Evolutionary conservation across 2,888 invertebrate genomes (phyloP), one percentile per base, ranked within the genome.

Genomic region (Mechanitis mazaeus): DNA sequence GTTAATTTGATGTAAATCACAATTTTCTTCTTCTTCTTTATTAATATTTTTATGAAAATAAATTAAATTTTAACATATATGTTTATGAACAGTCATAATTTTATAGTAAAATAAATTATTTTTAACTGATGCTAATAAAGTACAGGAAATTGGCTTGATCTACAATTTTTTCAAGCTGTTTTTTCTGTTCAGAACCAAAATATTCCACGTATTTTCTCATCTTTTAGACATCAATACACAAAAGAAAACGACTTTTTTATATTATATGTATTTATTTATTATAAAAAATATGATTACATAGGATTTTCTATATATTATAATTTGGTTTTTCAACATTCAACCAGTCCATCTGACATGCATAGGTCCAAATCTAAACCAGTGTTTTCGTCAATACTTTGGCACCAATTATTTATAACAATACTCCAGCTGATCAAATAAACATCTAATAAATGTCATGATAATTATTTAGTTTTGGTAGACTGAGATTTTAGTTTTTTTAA

Each of bases 301-400:
- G 59, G 56, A 61, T 60, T 57, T 54, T 53, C 38, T 55, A 45
- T 56, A 47, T 54, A 59, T 56, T 54, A 54, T 64, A 63, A 66
- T 63, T 63, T 65, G 58, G 58, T 68, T 61, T 60, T 45, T 56
- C 55, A 56, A 59, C 60, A 56, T 55, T 55, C 45, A 54, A 62
- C 45, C 59, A 64, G 55, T 65, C 58, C 55, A 56, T 61, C 66
- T 67, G 63, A 64, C 58, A 57, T 62, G 58, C 45, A 56, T 56
- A 47, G 56, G 60, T 65, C 58, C 54, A 56, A 55, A 50, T 47
- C 4, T 58, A 35, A 60, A 56, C 57, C 58, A 62, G 61, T 47
- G 58, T 31, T 61, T 60, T 54, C 54, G 50, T 76, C 64, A 69
- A 71, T 79, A 76, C 84, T 86, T 87, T 86, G 87, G 87, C 87